Evolutionary conservation across 2,888 invertebrate genomes (phyloP), one percentile per base, ranked within the genome.

Genomic region (Lasioglossum morio): DNA sequence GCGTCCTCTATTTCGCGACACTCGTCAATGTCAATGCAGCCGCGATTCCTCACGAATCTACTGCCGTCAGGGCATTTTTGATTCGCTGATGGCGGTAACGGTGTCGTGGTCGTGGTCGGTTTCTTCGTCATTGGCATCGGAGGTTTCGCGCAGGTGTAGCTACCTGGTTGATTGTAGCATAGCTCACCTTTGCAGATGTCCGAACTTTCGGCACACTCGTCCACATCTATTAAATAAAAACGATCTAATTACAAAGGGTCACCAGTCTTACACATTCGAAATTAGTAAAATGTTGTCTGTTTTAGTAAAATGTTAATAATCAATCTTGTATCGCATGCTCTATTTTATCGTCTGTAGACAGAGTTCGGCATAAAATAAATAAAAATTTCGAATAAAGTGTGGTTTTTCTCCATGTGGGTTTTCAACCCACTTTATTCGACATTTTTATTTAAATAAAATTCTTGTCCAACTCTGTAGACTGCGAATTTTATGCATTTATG

Each of bases 151-250:
- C 97, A 97, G 85, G 96, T 96, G 95, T 96, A 97, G 1, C 97
- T 96, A 0, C 97, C 97, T 0, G 96, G 96, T 63, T 96, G 96
- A 94, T 97, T 97, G 89, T 97, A 96, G 92, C 97, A 97, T 2
- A 96, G 96, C 43, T 97, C 96, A 12, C 95, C 95, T 0, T 95
- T 96, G 79, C 97, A 97, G 78, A 96, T 95, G 79, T 97, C 95
- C 78, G 96, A 95, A 48, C 97, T 96, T 69, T 96, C 95, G 0
- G 96, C 95, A 92, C 98, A 98, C 94, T 98, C 98, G 93, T 98
- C 97, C 90, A 98, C 96, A 95, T 98, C 98, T 98, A 93, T 85
- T 66, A 8, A 70, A 34, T 27, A 60, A n/a, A 12, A 48, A 48
- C 12, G 0, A 12, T 23, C 8, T 4, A 12, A 37, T 40, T 48